A percentile compares a stretch with the other conserved stretches of the same genome.
Conservation (phyloP, 2,888 invertebrate genomes). For the Alviniconcha strummeri region DNA sequence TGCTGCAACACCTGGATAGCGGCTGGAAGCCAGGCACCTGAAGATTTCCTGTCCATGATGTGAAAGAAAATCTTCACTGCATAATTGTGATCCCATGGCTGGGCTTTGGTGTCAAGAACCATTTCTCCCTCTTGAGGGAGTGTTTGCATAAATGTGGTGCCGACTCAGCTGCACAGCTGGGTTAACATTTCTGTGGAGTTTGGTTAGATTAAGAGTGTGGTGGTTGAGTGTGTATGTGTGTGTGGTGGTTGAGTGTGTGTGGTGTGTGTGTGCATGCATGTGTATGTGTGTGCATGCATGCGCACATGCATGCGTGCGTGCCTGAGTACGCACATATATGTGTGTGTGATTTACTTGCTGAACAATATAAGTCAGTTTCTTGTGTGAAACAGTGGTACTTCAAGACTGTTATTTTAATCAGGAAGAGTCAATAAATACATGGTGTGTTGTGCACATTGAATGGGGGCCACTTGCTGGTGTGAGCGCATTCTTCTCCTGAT, state of each 20-base stretch:
- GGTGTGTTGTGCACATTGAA: neutral
- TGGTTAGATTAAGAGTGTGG: neutral
- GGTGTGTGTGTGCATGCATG: neutral
- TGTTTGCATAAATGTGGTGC: no score
- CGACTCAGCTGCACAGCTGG: no score
- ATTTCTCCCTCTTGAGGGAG: no score
- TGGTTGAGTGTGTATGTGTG: neutral
- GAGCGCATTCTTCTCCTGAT: no score
- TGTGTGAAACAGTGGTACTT: no score
- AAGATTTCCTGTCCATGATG: neutral
- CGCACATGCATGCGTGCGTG: neutral
- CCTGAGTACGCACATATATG: neutral
- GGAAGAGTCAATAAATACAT: neutral
- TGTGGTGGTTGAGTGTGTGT: neutral
- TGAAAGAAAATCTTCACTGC: no score
- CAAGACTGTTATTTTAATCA: no score
- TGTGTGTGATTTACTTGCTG: neutral
- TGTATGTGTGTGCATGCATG: neutral
- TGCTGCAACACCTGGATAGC: conserved; percentile 1
- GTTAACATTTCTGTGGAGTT: neutral
- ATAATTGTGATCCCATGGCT: no score
- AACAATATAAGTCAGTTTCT: no score
- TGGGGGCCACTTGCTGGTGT: no score
- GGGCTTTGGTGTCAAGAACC: no score
- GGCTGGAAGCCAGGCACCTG: neutral